phyloP scores from a whole-genome alignment of 2,888 invertebrate genomes.

The Epinotia brunnichana region DNA sequence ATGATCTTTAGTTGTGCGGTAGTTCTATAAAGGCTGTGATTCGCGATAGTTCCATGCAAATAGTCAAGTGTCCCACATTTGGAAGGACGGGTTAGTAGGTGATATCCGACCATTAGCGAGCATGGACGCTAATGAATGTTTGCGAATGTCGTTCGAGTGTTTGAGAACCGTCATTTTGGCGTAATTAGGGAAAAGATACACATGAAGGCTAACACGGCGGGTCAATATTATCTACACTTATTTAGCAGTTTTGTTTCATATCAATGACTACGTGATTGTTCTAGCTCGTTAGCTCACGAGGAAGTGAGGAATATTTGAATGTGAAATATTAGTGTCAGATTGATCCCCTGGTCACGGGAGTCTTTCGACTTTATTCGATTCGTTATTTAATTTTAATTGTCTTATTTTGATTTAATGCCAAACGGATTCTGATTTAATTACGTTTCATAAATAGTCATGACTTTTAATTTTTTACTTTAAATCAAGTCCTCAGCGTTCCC shows the following conservation, averaged over 20 bases:
- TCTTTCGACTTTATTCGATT: too few relatives aligned
- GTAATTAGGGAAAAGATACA: slow-evolving; percentile 33
- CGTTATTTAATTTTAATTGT: too few relatives aligned
- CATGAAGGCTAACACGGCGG: background rate
- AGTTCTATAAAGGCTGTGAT: background rate
- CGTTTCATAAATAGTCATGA: too few relatives aligned
- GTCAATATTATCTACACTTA: background rate
- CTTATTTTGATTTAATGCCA: too few relatives aligned
- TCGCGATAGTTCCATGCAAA: slow-evolving; percentile 1
- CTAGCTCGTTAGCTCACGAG: too few relatives aligned
- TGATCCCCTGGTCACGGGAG: too few relatives aligned
- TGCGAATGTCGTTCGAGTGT: slow-evolving; percentile 48
- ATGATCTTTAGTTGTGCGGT: background rate
- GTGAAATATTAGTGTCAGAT: too few relatives aligned
- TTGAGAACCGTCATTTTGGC: slow-evolving; percentile 56
- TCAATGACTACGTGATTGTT: background rate
- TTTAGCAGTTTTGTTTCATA: background rate
- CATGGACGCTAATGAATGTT: slow-evolving; percentile 37
- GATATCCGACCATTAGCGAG: slow-evolving; percentile 27
- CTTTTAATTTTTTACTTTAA: too few relatives aligned
- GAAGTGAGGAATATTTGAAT: too few relatives aligned
- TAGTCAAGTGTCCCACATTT: slow-evolving; percentile 8
- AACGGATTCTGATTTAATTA: too few relatives aligned
- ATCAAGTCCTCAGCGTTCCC: too few relatives aligned
- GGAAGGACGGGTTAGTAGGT: slow-evolving; percentile 4